Evolutionary conservation across 1,140 invertebrate genomes (phyloP).

Genomic region (Nebria ingens): DNA sequence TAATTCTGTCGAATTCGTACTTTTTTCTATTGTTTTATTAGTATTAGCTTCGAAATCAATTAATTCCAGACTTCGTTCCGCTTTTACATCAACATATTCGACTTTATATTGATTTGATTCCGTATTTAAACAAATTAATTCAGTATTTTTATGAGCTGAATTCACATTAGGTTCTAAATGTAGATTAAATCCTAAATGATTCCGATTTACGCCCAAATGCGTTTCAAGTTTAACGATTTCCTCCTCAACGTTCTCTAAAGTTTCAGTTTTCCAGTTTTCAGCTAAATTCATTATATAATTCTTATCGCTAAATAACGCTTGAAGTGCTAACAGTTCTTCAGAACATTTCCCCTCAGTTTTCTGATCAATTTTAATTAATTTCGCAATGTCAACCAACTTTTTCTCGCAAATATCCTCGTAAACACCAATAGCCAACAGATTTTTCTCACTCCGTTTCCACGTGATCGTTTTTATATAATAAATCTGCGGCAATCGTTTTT

Average conservation of each 20-base stretch:
- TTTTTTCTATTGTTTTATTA: no score
- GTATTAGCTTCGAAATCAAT: no score
- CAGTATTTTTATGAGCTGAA: no score
- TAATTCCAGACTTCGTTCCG: no score
- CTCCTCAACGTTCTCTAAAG: not conserved
- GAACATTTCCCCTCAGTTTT: not conserved
- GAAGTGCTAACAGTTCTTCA: not conserved
- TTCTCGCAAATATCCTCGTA: not conserved
- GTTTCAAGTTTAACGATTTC: no score
- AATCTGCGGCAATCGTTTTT: constrained; percentile 22
- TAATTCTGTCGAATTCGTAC: no score
- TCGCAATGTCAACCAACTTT: not conserved
- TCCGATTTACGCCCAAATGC: no score
- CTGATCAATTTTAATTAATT: not conserved
- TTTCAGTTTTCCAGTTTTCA: not conserved
- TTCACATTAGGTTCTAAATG: no score
- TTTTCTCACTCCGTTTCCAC: constrained; percentile 18
- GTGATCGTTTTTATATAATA: constrained; percentile 16
- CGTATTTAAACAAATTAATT: no score
- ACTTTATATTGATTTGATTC: no score
- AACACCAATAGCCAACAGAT: not conserved
- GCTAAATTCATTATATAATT: not conserved
- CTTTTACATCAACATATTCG: no score
- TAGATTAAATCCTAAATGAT: no score
- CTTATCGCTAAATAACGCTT: not conserved